phyloP scores from a whole-genome alignment of 2,113 vertebrate genomes.

The Electrona antarctica region DNA sequence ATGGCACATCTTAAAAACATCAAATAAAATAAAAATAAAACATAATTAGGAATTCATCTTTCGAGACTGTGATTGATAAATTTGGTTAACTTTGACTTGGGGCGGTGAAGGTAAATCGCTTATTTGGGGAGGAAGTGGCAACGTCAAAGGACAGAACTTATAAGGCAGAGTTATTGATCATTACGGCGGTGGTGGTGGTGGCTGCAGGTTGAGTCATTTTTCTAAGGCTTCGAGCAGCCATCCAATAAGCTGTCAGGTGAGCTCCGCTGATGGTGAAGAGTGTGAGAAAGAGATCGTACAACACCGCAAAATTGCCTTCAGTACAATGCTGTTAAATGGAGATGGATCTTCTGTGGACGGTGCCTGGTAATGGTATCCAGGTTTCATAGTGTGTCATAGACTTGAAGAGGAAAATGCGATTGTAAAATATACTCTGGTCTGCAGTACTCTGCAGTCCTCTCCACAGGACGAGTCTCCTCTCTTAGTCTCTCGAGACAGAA shows the following conservation, averaged over 20 bases:
- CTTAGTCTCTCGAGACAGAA: neutral
- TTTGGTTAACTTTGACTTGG: conserved; percentile 33
- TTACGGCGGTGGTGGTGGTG: conserved; percentile 37
- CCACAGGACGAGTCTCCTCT: neutral
- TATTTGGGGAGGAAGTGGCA: conserved; percentile 49
- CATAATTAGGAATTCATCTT: no score
- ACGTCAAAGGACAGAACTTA: conserved; percentile 24
- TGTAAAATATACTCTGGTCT: neutral
- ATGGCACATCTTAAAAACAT: conserved; percentile 42
- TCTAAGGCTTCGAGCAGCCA: conserved; percentile 34
- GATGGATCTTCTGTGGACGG: conserved; percentile 30
- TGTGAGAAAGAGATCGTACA: conserved; percentile 20
- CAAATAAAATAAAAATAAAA: neutral
- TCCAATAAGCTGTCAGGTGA: conserved; percentile 38
- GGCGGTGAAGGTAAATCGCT: conserved; percentile 48
- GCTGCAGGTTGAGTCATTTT: conserved; percentile 25
- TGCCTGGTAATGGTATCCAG: conserved; percentile 7
- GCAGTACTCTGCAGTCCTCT: neutral
- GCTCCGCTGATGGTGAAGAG: conserved; percentile 32
- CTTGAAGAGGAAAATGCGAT: conserved; percentile 25
- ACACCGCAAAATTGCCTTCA: conserved; percentile 15
- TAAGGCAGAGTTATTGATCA: conserved; percentile 49
- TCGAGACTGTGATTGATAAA: conserved; percentile 41
- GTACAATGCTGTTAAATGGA: conserved; percentile 5
- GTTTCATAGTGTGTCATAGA: conserved; percentile 38